Conservation (phyloP, 2,113 vertebrate genomes). For the Sminthopsis crassicaudata region DNA sequence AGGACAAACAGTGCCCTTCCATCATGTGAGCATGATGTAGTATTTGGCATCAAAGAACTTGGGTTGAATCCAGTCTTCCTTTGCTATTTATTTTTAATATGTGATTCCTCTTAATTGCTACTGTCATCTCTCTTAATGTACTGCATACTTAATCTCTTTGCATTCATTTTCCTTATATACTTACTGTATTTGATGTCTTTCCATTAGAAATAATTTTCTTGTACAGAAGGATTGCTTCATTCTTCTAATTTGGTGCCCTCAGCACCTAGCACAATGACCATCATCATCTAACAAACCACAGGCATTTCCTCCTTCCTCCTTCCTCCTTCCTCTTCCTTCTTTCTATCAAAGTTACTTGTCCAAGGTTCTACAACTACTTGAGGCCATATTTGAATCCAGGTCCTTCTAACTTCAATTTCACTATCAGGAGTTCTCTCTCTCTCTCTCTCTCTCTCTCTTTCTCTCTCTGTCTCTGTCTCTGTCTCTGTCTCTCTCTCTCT, state of each 20-base stretch:
- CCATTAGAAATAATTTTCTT: not conserved
- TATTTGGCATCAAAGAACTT: not conserved
- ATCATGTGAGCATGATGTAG: not conserved
- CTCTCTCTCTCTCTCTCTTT: no score
- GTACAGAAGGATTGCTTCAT: not conserved
- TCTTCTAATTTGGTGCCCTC: not conserved
- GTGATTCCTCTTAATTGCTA: not conserved
- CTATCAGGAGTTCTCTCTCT: no score
- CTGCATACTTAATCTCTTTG: not conserved
- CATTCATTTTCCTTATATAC: not conserved
- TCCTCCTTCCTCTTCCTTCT: no score
- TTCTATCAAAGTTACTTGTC: not conserved
- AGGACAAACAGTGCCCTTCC: not conserved
- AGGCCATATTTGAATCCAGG: not conserved
- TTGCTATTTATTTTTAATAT: not conserved
- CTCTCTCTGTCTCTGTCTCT: no score
- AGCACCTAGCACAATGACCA: not conserved
- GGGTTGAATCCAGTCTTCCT: not conserved
- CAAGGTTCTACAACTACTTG: not conserved
- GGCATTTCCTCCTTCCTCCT: no score
- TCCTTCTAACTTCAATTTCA: no score
- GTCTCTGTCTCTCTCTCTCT: no score
- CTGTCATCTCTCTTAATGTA: not conserved
- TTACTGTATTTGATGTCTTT: not conserved
- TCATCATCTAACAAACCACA: not conserved